Base-by-base conservation (phyloP, 2,797 vertebrate genomes). In the Onychomys torridus region DNA sequence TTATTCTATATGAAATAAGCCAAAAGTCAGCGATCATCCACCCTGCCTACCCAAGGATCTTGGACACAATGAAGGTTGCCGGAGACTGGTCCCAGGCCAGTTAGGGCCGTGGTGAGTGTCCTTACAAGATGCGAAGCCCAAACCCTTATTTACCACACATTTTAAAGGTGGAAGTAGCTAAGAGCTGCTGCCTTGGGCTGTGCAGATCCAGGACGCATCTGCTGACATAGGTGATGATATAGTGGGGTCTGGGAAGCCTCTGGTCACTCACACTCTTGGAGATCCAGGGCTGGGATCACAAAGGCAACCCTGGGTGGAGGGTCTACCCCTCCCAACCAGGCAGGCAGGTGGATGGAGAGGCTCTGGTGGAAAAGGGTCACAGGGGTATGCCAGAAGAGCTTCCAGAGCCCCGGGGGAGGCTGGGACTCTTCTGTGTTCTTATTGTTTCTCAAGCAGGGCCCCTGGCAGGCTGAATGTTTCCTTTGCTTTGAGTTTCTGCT, bases 401-500 rank as follows among this genome's bases (percentile, higher is more conserved):
- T 71, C 13, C 69, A 57, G 25, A 17, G 12, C 2, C 49, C 8
- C 3, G 1, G 4, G 21, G 40, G 7, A 63, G 10, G 65, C 34
- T 1, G 77, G 43, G n/a, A 32, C 57, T 49, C n/a, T 6, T 11
- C 19, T 75, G 6, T 1, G 34, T 67, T 55, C 46, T 19, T 49
- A n/a, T 83, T 34, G 16, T 34, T 82, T 83, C 81, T 55, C n/a
- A 17, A 78, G 61, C 94, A 5, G 46, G 77, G 65, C 55, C 14
- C 40, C 57, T 16, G 43, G 43, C 3, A 32, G 89, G 61, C 93
- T 59, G 93, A 82, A 27, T 71, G 94, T 90, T 93, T 43, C 75
- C 40, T 90, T 69, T 90, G 91, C 78, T 88, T 83, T 49, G 2
- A 69, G n/a, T 82, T 94, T 95, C 95, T 93, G 89, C 40, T 0